Percentiles rank a stretch among this genome's conserved stretches.
phyloP scores from a whole-genome alignment of 1,140 invertebrate genomes.

The Drosophila asahinai region DNA sequence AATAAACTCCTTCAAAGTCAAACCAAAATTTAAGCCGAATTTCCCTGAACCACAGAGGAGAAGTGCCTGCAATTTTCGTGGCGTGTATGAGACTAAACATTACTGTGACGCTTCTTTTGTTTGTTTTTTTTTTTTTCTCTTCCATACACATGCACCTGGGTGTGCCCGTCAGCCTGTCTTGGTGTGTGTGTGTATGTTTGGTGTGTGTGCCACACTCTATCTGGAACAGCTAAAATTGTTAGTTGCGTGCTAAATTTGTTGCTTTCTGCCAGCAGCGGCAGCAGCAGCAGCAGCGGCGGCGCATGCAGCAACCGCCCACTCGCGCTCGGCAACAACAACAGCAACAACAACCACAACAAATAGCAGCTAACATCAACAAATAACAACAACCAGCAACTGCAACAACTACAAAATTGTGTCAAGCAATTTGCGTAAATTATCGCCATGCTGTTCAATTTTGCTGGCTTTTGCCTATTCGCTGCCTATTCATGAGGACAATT shows the following conservation, averaged over 20 bases:
- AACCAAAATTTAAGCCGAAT: background rate
- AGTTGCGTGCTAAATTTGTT: constrained; percentile 79
- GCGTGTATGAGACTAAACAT: constrained; percentile 18
- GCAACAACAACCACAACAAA: constrained; percentile 13
- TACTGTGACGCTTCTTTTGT: constrained; percentile 42
- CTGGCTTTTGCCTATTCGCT: constrained; percentile 27
- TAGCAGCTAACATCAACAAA: constrained; percentile 23
- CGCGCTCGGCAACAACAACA: constrained; percentile 37
- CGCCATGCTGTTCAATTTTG: constrained; percentile 47
- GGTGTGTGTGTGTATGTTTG: constrained; percentile 19
- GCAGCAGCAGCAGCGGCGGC: constrained; percentile 14
- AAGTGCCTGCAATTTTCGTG: constrained; percentile 28
- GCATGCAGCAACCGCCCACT: constrained; percentile 56
- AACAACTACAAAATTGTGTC: constrained; percentile 73
- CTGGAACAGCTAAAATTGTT: constrained; percentile 82
- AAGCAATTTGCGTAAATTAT: constrained; percentile 84
- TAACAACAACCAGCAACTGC: constrained; percentile 14
- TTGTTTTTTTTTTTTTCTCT: constrained; percentile 14
- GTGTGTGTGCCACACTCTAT: constrained; percentile 39
- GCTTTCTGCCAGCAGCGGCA: constrained; percentile 43
- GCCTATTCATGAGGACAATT: constrained; percentile 59
- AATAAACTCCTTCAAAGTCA: background rate
- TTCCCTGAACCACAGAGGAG: background rate
- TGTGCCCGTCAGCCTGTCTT: constrained; percentile 44
- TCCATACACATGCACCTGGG: constrained; percentile 37